These are phyloP conservation scores for Australoheros scitulus DNA, from an alignment of 2,113 vertebrate genomes.

Conservation along the genomic window DNA sequence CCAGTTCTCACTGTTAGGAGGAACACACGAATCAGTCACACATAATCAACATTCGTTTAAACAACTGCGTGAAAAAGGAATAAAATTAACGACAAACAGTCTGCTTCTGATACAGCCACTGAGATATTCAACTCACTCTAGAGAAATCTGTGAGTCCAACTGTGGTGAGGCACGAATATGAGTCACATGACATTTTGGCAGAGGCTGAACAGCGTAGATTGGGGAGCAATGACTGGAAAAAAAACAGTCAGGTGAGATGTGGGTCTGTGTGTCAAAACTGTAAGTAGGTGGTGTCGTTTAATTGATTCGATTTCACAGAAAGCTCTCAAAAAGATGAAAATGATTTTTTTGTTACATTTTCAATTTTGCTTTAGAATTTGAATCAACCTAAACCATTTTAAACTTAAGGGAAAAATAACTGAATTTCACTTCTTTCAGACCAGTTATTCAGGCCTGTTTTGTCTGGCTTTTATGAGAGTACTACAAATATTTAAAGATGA, in stretches of 20 bases:
- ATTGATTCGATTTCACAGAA: not conserved
- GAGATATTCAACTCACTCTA: constrained; percentile 24
- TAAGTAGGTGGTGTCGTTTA: not conserved
- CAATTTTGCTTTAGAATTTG: not conserved
- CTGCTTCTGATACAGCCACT: constrained; percentile 12
- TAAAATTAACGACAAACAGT: not conserved
- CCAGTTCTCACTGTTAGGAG: constrained; percentile 21
- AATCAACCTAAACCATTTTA: not conserved
- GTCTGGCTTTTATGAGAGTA: not conserved
- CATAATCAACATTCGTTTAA: constrained; percentile 2
- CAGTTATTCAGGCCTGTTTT: not conserved
- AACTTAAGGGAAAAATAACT: not conserved
- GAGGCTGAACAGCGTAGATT: not conserved
- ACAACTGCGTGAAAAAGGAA: not conserved
- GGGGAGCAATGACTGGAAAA: constrained; percentile 10
- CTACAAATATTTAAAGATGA: not conserved
- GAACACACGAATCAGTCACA: constrained; percentile 29
- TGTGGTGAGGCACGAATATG: constrained; percentile 15
- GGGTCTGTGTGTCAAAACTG: constrained; percentile 13
- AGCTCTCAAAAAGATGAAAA: not conserved
- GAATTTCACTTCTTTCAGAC: not conserved
- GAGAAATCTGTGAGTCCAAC: constrained; percentile 6
- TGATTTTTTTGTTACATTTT: not conserved
- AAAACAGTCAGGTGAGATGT: constrained; percentile 24
- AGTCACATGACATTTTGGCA: constrained; percentile 31